Conservation (phyloP, 1,140 invertebrate species). For the Sarcophaga peregrina region DNA sequence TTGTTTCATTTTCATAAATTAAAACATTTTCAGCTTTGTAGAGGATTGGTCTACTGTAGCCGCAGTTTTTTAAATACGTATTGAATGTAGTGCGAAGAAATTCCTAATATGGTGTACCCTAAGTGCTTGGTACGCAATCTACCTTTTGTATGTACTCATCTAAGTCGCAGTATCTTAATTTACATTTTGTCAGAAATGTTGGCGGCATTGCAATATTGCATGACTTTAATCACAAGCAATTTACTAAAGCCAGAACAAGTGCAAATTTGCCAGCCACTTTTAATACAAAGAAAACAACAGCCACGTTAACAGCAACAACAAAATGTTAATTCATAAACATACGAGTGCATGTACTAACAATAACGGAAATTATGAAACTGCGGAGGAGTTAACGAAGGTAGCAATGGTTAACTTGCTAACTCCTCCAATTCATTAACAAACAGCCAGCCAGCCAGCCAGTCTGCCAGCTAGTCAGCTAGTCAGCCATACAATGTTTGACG, state of each 20-base stretch:
- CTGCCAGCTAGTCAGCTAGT: too few species aligned
- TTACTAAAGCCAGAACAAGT: conserved; percentile 3
- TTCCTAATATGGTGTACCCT: background rate
- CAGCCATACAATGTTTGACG: too few species aligned
- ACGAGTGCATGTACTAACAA: background rate
- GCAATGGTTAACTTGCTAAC: background rate
- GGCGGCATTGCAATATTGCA: background rate
- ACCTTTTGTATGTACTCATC: background rate
- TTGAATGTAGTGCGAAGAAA: background rate
- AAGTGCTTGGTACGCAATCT: background rate
- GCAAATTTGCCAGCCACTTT: conserved; percentile 11
- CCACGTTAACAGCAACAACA: background rate
- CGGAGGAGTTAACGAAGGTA: background rate
- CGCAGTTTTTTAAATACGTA: background rate
- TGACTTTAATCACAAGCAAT: conserved; percentile 13
- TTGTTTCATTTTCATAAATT: background rate
- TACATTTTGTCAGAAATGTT: conserved; percentile 4
- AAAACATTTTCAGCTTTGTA: background rate
- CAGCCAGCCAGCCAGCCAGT: too few species aligned
- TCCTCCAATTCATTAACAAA: background rate
- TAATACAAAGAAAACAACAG: background rate
- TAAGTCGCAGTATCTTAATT: background rate
- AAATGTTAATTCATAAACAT: conserved; percentile 9
- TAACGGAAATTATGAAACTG: background rate
- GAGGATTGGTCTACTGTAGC: background rate